Percentiles rank a stretch among this genome's conserved stretches.
Conservation (phyloP, 2,888 invertebrate genomes). For the Labia minor region DNA sequence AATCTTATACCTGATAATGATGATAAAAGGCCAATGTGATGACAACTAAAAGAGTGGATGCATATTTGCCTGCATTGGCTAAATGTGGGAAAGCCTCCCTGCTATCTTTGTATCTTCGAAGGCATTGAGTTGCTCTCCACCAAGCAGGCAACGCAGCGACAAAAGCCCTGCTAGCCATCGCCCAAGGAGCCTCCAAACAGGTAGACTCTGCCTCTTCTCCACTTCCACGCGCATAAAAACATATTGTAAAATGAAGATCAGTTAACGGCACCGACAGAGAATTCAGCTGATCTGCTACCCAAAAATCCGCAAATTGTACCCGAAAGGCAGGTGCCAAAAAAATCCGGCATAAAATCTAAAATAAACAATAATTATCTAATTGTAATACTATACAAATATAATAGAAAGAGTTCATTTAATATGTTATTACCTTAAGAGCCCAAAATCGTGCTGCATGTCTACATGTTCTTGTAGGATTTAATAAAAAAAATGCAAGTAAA, state of each 20-base stretch:
- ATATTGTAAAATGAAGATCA: slow-evolving; percentile 87
- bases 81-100: slow-evolving; percentile 90
- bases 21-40: slow-evolving; percentile 58
- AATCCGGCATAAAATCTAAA: slow-evolving; percentile 49
- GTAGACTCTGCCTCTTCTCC: neutral
- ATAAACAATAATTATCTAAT: too few species aligned
- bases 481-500: slow-evolving; percentile 66
- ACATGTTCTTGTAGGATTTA: slow-evolving; percentile 87
- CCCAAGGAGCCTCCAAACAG: slow-evolving; percentile 24
- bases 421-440: slow-evolving; percentile 60
- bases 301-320: slow-evolving; percentile 95
- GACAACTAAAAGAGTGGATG: slow-evolving; percentile 91
- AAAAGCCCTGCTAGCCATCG: slow-evolving; percentile 39
- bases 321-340: slow-evolving; percentile 84
- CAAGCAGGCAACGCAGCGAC: slow-evolving; percentile 68
- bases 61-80: slow-evolving; percentile 96
- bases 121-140: slow-evolving; percentile 95
- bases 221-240: slow-evolving; percentile 55
- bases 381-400: too few species aligned
- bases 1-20: slow-evolving; percentile 30
- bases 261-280: slow-evolving; percentile 80
- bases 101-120: slow-evolving; percentile 89
- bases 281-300: slow-evolving; percentile 96
- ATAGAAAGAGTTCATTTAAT: too few species aligned
- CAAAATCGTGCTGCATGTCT: slow-evolving; percentile 89